Percentiles rank a stretch among this genome's conserved stretches.
Evolutionary conservation across 2,888 invertebrate species (phyloP).

Genomic region (Leptura quadrifasciata): DNA sequence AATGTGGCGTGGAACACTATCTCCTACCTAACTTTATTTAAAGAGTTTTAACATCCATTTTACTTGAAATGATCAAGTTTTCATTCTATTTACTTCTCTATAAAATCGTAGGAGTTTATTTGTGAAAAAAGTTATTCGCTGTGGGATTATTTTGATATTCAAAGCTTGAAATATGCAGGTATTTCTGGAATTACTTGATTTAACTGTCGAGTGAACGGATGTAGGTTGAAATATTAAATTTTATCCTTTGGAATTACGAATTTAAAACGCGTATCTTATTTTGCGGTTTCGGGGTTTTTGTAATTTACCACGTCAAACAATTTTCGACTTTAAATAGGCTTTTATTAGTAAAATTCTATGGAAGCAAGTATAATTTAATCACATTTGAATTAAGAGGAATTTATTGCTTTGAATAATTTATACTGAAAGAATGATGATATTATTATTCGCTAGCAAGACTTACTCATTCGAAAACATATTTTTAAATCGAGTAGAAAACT

Average conservation of each 20-base stretch:
- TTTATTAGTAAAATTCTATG: neutral
- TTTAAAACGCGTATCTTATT: slow-evolving; percentile 13
- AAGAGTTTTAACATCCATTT: neutral
- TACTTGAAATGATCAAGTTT: neutral
- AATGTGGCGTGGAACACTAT: no score
- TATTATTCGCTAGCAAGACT: no score
- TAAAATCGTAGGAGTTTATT: slow-evolving; percentile 2
- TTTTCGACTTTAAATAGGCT: neutral
- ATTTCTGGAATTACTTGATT: slow-evolving; percentile 37
- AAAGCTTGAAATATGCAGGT: slow-evolving; percentile 36
- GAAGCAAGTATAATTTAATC: neutral
- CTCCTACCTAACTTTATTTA: no score
- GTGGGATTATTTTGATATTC: slow-evolving; percentile 30
- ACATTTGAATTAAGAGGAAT: neutral
- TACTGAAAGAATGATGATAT: neutral
- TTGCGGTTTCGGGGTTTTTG: neutral
- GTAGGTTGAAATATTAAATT: slow-evolving; percentile 29
- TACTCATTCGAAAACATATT: no score
- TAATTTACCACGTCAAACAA: slow-evolving; percentile 2
- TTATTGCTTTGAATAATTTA: neutral
- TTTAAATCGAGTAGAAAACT: no score
- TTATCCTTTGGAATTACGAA: slow-evolving; percentile 9
- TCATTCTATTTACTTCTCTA: neutral
- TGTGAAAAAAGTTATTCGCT: neutral
- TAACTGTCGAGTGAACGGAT: slow-evolving; percentile 19